phyloP scores from a whole-genome alignment of 2,113 vertebrate genomes.

The Pelusios castaneus region DNA sequence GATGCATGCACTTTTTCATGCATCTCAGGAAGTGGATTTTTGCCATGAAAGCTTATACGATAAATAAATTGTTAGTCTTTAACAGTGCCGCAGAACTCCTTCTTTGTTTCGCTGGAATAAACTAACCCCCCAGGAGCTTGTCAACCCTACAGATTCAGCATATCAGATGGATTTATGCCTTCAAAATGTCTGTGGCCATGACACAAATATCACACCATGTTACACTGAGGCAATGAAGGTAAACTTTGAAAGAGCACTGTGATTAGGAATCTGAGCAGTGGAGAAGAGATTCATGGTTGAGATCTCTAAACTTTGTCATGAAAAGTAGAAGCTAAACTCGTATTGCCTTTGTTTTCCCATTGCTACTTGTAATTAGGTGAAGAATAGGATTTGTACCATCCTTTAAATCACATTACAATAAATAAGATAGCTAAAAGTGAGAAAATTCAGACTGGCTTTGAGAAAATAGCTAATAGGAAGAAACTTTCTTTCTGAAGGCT shows the following conservation, averaged over 20 bases:
- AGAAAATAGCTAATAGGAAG: background rate
- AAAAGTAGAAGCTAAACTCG: background rate
- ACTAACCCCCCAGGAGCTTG: no score
- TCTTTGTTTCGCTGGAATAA: no score
- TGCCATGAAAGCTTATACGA: no score
- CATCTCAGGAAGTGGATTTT: no score
- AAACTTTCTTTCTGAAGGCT: accelerated
- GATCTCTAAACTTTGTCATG: background rate
- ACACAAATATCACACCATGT: background rate
- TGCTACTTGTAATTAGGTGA: background rate
- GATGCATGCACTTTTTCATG: no score
- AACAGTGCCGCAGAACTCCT: no score
- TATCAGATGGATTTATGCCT: background rate
- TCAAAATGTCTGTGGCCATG: background rate
- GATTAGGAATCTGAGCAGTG: background rate
- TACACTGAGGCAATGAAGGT: background rate
- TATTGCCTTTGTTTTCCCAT: background rate
- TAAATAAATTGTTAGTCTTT: no score
- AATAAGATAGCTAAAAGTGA: background rate
- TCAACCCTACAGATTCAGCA: background rate
- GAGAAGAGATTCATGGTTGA: background rate
- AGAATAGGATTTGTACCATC: background rate
- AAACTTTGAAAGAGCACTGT: accelerated
- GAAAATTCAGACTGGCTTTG: background rate
- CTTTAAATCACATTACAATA: background rate